Base-by-base conservation (phyloP, 1,140 invertebrate species). In the Tigriopus japonicus region DNA sequence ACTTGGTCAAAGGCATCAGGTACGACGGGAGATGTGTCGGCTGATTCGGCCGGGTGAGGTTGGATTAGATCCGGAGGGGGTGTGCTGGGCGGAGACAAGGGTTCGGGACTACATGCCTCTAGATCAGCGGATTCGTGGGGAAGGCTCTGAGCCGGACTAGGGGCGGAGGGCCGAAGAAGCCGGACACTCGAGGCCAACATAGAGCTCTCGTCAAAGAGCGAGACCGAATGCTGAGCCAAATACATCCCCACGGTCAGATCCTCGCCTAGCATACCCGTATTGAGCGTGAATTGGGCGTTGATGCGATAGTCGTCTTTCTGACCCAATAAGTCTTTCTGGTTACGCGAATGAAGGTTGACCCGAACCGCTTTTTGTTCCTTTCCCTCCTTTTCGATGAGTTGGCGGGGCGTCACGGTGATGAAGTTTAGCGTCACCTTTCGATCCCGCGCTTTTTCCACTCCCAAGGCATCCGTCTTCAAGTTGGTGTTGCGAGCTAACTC, bases 241-340 rank as follows among this genome's bases (percentile, higher is more conserved):
- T 62, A 13, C n/a, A 15, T 49, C 3, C 21, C 45, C 3, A 21
- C 45, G 3, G n/a, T 17, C n/a, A 49, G 45, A 6, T 49, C 45
- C 21, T 49, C 45, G 21, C 45, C 45, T 2, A 49, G n/a, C 45
- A 49, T 49, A 2, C 45, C 45, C 3, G 45, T 49, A 6, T 21
- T 21, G 21, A 49, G 45, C 2, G 45, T 21, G 21, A 49, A 58
- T 43, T 58, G 55, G 42, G 42, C 15, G 21, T 58, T 58, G 15
- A 40, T 41, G 35, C 55, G 21, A 41, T 41, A 58, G 24, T 58
- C 55, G 12, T 58, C 55, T 19, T 58, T 58, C 23, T 23, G 55
- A 15, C 55, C 55, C 14, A 58, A 41, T 42, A 40, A 28, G 17
- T 58, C 55, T 6, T 43, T 41, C 35, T n/a, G 35, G 28, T 15